phyloP scores from a whole-genome alignment of 2,888 invertebrate species.

The Ceraclea dissimilis region DNA sequence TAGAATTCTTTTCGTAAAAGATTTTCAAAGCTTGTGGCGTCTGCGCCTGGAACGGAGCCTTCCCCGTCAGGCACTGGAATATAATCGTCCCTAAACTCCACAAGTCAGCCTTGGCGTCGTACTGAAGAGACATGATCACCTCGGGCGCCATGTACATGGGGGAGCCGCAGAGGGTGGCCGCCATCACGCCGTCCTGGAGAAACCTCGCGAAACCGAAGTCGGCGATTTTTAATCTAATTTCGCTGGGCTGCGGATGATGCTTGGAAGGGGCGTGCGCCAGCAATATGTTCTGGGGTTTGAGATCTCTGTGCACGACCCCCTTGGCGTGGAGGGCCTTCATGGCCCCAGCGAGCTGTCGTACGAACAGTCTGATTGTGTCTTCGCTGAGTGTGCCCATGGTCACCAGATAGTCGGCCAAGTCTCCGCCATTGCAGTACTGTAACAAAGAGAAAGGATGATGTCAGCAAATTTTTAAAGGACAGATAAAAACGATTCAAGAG shows the following conservation, averaged over 20 bases:
- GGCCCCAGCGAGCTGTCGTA: constrained; percentile 93
- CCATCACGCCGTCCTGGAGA: constrained; percentile 98
- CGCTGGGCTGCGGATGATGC: constrained; percentile 57
- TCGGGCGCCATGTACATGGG: constrained; percentile 99
- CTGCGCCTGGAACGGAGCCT: constrained; percentile 97
- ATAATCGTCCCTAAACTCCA: constrained; percentile 99
- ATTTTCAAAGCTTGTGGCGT: constrained; percentile 95
- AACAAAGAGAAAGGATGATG: too few species aligned
- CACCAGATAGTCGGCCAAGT: constrained; percentile 93
- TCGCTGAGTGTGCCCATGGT: constrained; percentile 93
- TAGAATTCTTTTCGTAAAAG: constrained; percentile 93
- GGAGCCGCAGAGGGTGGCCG: constrained; percentile 97
- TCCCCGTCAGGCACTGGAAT: constrained; percentile 96
- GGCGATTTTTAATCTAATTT: constrained; percentile 94
- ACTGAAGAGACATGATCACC: constrained; percentile 98
- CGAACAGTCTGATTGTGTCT: constrained; percentile 91
- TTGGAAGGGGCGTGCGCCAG: constrained; percentile 64
- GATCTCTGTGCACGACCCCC: constrained; percentile 96
- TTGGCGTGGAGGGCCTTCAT: constrained; percentile 96
- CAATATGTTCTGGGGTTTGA: constrained; percentile 99
- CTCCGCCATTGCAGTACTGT: constrained; percentile 98
- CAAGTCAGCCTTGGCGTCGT: constrained; percentile 97
- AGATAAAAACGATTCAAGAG: too few species aligned
- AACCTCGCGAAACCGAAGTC: constrained; percentile 99
- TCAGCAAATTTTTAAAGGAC: constrained; percentile 23